Evolutionary conservation across 2,888 invertebrate species (phyloP).

Genomic region (Volucella inflata): DNA sequence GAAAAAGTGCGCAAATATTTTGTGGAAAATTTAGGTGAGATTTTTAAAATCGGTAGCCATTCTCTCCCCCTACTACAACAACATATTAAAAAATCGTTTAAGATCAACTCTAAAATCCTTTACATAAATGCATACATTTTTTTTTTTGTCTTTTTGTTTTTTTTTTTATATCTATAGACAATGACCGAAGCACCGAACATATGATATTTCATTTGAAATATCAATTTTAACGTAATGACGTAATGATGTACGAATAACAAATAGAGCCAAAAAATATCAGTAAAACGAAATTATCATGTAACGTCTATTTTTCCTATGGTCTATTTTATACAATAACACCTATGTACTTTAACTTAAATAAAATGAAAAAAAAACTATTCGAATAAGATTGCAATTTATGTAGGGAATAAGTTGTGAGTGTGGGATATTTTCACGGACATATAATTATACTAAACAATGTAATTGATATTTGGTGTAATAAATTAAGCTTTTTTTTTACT

Average conservation of each 20-base stretch:
- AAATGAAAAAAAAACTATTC: conserved; percentile 1
- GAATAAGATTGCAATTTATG: conserved; percentile 20
- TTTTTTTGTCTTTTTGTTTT: conserved; percentile 5
- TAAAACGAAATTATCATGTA: conserved; percentile 40
- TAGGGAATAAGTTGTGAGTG: conserved; percentile 27
- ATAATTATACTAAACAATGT: conserved; percentile 69
- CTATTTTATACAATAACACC: conserved; percentile 38
- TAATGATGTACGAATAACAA: conserved; percentile 7
- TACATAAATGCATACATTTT: neutral
- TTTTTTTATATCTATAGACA: neutral
- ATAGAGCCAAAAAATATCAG: conserved; percentile 58
- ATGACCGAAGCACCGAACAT: conserved; percentile 8
- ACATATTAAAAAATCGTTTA: conserved; percentile 20
- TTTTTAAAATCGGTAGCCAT: conserved; percentile 35
- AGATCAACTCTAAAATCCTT: neutral
- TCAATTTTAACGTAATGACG: neutral
- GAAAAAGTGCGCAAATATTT: conserved; percentile 6
- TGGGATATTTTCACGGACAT: conserved; percentile 47
- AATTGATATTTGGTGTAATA: conserved; percentile 74
- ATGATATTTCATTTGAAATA: conserved; percentile 15
- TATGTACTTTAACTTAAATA: conserved; percentile 23
- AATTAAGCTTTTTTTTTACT: conserved; percentile 74
- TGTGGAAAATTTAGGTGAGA: conserved; percentile 28
- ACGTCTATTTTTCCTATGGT: conserved; percentile 43
- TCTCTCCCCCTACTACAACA: conserved; percentile 8